Percentiles rank a stretch among this genome's conserved stretches.
phyloP scores from a whole-genome alignment of 2,888 invertebrate genomes.

The Vannuccia rotundouncinata region DNA sequence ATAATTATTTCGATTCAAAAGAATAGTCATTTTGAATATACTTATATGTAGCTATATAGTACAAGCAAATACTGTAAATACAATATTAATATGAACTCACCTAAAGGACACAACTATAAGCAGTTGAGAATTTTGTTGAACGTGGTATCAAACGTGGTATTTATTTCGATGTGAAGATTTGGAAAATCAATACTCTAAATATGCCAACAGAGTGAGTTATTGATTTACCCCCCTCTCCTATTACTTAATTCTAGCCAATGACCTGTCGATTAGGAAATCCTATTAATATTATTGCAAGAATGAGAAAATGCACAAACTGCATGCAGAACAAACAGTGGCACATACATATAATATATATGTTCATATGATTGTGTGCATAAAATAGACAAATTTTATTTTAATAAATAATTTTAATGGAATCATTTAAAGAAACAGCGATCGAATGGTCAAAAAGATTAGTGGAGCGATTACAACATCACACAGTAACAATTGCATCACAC shows the following conservation, averaged over 20 bases:
- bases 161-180: background rate
- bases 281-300: background rate
- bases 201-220: too few species aligned
- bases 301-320: too few species aligned
- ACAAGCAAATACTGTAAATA: background rate
- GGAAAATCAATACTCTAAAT: background rate
- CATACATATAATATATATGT: too few species aligned
- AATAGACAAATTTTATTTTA: background rate
- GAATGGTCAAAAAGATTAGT: background rate
- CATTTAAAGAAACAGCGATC: background rate
- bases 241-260: background rate
- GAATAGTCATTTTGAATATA: background rate
- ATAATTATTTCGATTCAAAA: background rate
- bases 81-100: too few species aligned
- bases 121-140: too few species aligned
- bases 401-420: background rate
- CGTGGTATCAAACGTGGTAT: background rate
- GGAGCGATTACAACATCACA: background rate
- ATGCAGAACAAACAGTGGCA: too few species aligned
- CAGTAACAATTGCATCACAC: background rate
- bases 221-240: too few species aligned
- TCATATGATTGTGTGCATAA: too few species aligned
- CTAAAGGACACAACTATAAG: too few species aligned
- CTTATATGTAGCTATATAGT: background rate
- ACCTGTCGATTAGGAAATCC: background rate